Percentiles rank a stretch among this genome's conserved stretches.
Evolutionary conservation across 2,797 vertebrate genomes (phyloP).

Genomic region (Macrochelys suwanniensis): DNA sequence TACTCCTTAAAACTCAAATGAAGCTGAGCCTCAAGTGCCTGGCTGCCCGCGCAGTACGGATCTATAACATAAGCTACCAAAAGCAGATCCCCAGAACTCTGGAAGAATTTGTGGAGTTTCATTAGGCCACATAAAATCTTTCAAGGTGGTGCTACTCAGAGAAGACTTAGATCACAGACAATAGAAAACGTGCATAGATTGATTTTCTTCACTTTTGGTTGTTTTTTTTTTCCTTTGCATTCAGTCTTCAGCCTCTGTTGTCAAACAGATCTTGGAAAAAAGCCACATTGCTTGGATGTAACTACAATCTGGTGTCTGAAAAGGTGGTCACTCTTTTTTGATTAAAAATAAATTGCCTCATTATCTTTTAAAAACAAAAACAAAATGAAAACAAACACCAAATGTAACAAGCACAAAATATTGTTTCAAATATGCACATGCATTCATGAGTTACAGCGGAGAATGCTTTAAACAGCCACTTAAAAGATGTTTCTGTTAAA

Average conservation of each 20-base stretch:
- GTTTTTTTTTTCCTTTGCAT: slow-evolving; percentile 42
- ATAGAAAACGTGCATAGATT: slow-evolving; percentile 62
- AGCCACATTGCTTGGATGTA: slow-evolving; percentile 41
- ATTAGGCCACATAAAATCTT: slow-evolving; percentile 81
- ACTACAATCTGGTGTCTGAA: slow-evolving; percentile 31
- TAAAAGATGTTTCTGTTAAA: slow-evolving; percentile 50
- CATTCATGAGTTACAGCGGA: slow-evolving; percentile 32
- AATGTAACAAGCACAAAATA: not conserved
- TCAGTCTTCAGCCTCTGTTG: slow-evolving; percentile 36
- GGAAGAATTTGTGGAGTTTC: slow-evolving; percentile 98
- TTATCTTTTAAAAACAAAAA: not conserved
- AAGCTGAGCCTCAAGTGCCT: slow-evolving; percentile 99
- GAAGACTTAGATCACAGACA: slow-evolving; percentile 66
- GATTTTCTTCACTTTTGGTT: slow-evolving; percentile 44
- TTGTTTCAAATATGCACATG: not conserved
- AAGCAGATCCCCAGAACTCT: slow-evolving; percentile 97
- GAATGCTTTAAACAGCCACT: slow-evolving; percentile 56
- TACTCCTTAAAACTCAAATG: slow-evolving; percentile 98
- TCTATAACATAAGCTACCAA: slow-evolving; percentile 93
- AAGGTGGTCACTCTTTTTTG: slow-evolving; percentile 15
- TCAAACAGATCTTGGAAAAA: slow-evolving; percentile 18
- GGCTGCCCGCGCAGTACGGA: slow-evolving; percentile 94
- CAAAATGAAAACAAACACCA: not conserved
- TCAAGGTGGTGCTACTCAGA: slow-evolving; percentile 72
- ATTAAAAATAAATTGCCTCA: not conserved